Percentiles rank a stretch among this genome's conserved stretches.
These are phyloP conservation scores for Entomobrya multifasciata DNA, from an alignment of 2,888 invertebrate genomes.

Conservation along the genomic window DNA sequence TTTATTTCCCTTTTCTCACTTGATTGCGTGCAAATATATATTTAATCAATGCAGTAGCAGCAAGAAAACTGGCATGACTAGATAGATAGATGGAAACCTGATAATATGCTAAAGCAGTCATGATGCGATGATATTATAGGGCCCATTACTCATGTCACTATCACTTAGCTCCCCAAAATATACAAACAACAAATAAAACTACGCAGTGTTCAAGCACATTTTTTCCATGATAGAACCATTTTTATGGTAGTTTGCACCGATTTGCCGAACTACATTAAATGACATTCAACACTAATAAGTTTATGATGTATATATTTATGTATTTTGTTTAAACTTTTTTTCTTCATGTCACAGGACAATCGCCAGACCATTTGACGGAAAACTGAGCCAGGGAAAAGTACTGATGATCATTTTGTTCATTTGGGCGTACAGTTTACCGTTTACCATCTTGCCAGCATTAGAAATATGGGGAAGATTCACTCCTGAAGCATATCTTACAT, in stretches of 20 bases:
- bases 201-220: too few relatives aligned
- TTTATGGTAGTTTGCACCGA: too few relatives aligned
- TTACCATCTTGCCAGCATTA: conserved; percentile 89
- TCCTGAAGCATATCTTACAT: conserved; percentile 94
- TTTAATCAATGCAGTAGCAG: conserved; percentile 66
- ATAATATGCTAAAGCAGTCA: conserved; percentile 41
- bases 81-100: conserved; percentile 45
- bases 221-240: too few relatives aligned
- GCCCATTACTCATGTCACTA: conserved; percentile 37
- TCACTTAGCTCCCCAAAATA: background rate
- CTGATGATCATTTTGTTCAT: conserved; percentile 87
- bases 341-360: conserved; percentile 85
- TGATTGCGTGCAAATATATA: conserved; percentile 62
- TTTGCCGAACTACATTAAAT: background rate
- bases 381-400: conserved; percentile 90
- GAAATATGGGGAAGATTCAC: conserved; percentile 93
- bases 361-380: conserved; percentile 91
- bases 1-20: conserved; percentile 44
- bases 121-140: background rate
- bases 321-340: background rate
- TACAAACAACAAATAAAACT: too few relatives aligned
- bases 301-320: background rate
- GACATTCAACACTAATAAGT: background rate
- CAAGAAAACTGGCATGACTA: background rate
- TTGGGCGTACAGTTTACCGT: conserved; percentile 90